Percentiles rank a stretch among this genome's conserved stretches.
These are phyloP conservation scores for Endotricha flammealis DNA, from an alignment of 2,888 invertebrate species.

Conservation along the genomic window DNA sequence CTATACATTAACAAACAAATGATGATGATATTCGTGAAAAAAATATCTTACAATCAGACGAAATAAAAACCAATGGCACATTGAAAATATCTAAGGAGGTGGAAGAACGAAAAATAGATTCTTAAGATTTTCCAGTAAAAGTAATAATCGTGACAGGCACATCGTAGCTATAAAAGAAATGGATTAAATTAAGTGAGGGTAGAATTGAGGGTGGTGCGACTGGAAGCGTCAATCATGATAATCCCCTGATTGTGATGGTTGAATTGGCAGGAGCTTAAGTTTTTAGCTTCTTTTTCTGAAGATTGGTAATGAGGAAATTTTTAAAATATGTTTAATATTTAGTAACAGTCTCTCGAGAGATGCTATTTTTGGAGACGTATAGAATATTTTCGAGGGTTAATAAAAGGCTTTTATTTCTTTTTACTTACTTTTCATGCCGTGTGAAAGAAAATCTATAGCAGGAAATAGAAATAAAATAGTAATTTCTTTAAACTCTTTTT, in stretches of 20 bases:
- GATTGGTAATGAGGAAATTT: too few species aligned
- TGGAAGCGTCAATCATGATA: conserved; percentile 1
- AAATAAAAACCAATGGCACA: conserved; percentile 1
- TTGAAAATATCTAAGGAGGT: not conserved
- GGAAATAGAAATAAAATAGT: too few species aligned
- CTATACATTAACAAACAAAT: conserved; percentile 17
- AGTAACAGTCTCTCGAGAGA: too few species aligned
- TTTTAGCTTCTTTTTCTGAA: too few species aligned
- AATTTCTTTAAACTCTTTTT: too few species aligned
- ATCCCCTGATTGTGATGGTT: not conserved
- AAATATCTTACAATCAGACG: conserved; percentile 3
- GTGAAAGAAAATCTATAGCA: too few species aligned
- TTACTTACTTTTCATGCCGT: too few species aligned
- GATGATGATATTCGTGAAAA: conserved; percentile 9
- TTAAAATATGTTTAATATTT: too few species aligned
- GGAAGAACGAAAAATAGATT: conserved; percentile 5
- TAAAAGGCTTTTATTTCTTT: too few species aligned
- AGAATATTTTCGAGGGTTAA: too few species aligned
- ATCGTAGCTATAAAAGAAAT: conserved; percentile 20
- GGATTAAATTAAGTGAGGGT: conserved; percentile 22
- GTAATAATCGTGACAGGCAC: conserved; percentile 14
- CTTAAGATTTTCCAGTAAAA: conserved; percentile 5
- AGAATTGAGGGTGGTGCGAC: conserved; percentile 4
- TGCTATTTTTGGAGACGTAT: too few species aligned
- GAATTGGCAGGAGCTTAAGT: too few species aligned